Evolutionary conservation across 30 jellyfish, hydroid and myxozoan species (phyloP), one percentile per base, ranked within the genome.

Genomic region (Chrysaora quinquecirrha): DNA sequence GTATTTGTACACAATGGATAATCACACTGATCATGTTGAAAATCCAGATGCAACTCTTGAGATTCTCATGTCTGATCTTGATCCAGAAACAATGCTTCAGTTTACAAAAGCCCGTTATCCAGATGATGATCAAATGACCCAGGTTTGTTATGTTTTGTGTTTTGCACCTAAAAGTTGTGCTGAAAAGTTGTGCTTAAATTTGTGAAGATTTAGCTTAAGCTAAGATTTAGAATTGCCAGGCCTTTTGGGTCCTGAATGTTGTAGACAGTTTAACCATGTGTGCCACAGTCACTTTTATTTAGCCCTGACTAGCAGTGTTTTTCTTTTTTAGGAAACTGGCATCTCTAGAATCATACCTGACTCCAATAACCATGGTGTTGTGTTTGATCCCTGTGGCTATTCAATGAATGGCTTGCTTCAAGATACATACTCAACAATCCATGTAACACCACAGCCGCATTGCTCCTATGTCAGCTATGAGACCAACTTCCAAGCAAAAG

Each of bases 401-500:
- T 95, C 99, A 19, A 79, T 95, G 97, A 95, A 95, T 83, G 97
- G 98, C 7, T 73, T 95, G 88, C 70, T 49, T 19, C 82, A 71
- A 19, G 89, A 89, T 0, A 48, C 82, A 31, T 95, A 95, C 86
- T 84, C 91, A 30, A 95, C 99, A 24, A 95, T 95, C 47, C 99
- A 95, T 78, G 96, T 95, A 52, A 95, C 99, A 30, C 99, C 99
- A 0, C 99, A 95, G 71, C 95, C 96, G 33, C 80, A 75, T 28
- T 95, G 99, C 83, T 95, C 99, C 30, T 95, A 95, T 83, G 99
- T 91, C 82, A 95, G 99, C 71, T 95, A 84, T 81, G 99, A 95
- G 84, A 95, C 98, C 24, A 95, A 95, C 88, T 22, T 85, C 19
- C 95, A 88, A 64, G 84, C 71, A 80, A 80, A 88, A 75, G 77